Conservation (phyloP, 2,888 invertebrate species). For the Siphlonurus alternatus region DNA sequence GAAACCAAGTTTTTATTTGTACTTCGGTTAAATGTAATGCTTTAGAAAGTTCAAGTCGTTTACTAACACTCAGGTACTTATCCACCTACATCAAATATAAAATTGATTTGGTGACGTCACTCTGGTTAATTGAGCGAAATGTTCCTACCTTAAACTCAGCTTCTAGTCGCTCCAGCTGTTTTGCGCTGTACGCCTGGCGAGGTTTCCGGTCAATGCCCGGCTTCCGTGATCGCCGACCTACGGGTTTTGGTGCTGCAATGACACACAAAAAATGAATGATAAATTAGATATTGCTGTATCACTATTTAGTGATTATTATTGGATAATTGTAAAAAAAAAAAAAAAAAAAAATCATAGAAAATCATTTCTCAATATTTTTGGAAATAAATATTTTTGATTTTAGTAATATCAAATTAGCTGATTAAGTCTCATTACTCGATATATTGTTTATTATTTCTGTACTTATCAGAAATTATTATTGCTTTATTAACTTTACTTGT, state of each 20-base stretch:
- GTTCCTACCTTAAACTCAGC: conserved; percentile 69
- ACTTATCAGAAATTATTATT: no score
- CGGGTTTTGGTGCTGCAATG: conserved; percentile 65
- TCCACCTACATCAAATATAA: conserved; percentile 40
- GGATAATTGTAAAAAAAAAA: no score
- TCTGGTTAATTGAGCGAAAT: not conserved
- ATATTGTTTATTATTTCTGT: no score
- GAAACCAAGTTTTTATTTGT: conserved; percentile 95
- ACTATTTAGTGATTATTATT: no score
- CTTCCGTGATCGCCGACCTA: conserved; percentile 62
- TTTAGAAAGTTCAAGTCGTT: conserved; percentile 84
- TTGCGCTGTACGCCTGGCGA: conserved; percentile 89
- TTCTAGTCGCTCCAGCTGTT: conserved; percentile 80
- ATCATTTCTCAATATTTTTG: no score
- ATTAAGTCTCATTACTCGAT: no score
- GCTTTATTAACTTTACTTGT: no score
- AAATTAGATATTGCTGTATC: not conserved
- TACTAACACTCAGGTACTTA: conserved; percentile 91
- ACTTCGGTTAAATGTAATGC: conserved; percentile 79
- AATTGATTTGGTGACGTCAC: not conserved
- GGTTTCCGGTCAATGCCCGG: conserved; percentile 87
- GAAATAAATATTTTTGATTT: no score
- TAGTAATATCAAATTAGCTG: no score
- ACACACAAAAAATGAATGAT: conserved; percentile 20
- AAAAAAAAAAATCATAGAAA: no score